Evolutionary conservation across 2,888 invertebrate species (phyloP), one percentile per base, ranked within the genome.

Genomic region (Gnatocerus cornutus): DNA sequence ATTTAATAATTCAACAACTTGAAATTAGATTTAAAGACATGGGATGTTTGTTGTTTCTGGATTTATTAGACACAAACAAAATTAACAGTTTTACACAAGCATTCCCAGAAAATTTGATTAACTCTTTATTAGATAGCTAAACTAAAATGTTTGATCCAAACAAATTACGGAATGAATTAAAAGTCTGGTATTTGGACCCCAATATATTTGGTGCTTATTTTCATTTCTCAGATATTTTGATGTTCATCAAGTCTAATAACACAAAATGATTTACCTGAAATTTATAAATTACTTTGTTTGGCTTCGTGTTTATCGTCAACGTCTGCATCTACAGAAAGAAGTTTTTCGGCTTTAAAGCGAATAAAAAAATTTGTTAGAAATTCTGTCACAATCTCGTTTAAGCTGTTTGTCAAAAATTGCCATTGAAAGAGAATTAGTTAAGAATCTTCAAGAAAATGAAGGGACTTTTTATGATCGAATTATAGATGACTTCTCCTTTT

Each of bases 1-100:
- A 69, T 29, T 10, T 45, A 16, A 21, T 56, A 12, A 66, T 41
- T 12, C 39, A 39, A 39, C 65, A 66, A 53, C 52, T 61, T 6
- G 61, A 66, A 39, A 53, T 45, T 12, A 16, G 66, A 43, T 69
- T 61, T 59, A 43, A 12, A 43, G 37, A 53, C 45, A 5, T 69
- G 3, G 21, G 30, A 7, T 33, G 12, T 0, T 43, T 69, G 13
- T 8, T 1, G 6, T 65, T 69, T 69, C 58, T 65, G 8, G 43
- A 65, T 37, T 65, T 69, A 16, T 5, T 45, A 10, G 21, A 63
- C 14, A 50, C 21, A 27, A 14, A 3, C 1, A 65, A 69, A 29
- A 65, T 65, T 65, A 4, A 4, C 1, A 6, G 1, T 1, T 37
- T 37, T 37, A 37, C 2, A 37, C 2, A 7, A 2, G 7, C 2